phyloP scores from a whole-genome alignment of 2,113 vertebrate genomes.

The Aspidoscelis tigris region DNA sequence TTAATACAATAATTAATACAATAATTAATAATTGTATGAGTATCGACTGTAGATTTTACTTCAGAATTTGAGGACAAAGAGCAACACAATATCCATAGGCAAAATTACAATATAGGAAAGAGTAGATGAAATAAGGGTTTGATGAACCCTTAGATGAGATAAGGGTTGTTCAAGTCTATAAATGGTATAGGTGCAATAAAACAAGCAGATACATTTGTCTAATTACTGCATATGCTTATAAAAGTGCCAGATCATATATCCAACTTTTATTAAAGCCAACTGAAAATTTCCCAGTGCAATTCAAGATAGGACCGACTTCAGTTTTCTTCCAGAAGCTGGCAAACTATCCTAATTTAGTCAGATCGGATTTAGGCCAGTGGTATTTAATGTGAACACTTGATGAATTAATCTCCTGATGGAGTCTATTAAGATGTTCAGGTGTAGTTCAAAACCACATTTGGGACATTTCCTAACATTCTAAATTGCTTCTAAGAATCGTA shows the following conservation, averaged over 20 bases:
- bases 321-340: constrained; percentile 11
- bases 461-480: constrained; percentile 16
- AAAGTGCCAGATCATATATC: background rate
- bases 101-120: constrained; percentile 9
- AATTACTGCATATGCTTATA: background rate
- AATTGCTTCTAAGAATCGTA: constrained; percentile 5
- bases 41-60: background rate
- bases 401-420: constrained; percentile 19
- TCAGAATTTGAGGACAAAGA: background rate
- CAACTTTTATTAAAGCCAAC: background rate
- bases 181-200: background rate
- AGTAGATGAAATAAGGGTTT: background rate
- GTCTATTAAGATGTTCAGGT: background rate
- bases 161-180: background rate
- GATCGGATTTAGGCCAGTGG: background rate
- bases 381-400: constrained; percentile 8
- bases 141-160: background rate
- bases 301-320: background rate
- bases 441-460: constrained; percentile 23
- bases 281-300: background rate
- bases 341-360: background rate
- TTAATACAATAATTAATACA: too few relatives aligned
- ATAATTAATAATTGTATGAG: too few relatives aligned
- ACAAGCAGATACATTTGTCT: background rate
- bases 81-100: background rate